These are phyloP conservation scores for Drosophila pruinosa DNA, from an alignment of 1,140 invertebrate genomes.

Conservation along the genomic window DNA sequence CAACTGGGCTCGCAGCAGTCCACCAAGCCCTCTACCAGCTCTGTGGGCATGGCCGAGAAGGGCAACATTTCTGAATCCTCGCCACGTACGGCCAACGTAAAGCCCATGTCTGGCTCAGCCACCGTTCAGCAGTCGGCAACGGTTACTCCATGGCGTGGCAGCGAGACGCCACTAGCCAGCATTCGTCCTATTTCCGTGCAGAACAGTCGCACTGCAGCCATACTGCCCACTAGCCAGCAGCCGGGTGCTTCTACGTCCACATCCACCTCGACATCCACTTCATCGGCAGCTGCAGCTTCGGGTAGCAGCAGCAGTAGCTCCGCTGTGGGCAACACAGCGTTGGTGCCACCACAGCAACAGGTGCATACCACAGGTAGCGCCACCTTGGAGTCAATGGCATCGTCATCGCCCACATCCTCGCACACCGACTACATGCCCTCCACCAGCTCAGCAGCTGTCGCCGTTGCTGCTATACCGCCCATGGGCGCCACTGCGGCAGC, in stretches of 20 bases:
- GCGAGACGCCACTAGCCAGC: conserved; percentile 93
- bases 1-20: conserved; percentile 89
- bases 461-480: conserved; percentile 83
- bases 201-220: conserved; percentile 89
- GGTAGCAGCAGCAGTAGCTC: conserved; percentile 57
- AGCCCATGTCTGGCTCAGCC: conserved; percentile 92
- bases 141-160: conserved; percentile 85
- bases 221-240: conserved; percentile 88
- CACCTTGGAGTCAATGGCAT: conserved; percentile 84
- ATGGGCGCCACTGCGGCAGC: conserved; percentile 81
- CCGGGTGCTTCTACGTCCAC: conserved; percentile 48
- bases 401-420: conserved; percentile 85
- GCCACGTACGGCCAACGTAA: conserved; percentile 93
- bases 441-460: conserved; percentile 85
- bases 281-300: conserved; percentile 49
- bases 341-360: conserved; percentile 86
- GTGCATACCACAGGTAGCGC: conserved; percentile 85
- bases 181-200: conserved; percentile 94
- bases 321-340: conserved; percentile 83
- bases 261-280: conserved; percentile 60
- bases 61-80: conserved; percentile 90
- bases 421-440: conserved; percentile 89
- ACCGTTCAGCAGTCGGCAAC: conserved; percentile 84
- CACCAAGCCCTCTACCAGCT: conserved; percentile 87
- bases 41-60: conserved; percentile 86